Percentiles rank a stretch among this genome's conserved stretches.
phyloP scores from a whole-genome alignment of 2,888 invertebrate genomes.

The Aphodius sticticus region DNA sequence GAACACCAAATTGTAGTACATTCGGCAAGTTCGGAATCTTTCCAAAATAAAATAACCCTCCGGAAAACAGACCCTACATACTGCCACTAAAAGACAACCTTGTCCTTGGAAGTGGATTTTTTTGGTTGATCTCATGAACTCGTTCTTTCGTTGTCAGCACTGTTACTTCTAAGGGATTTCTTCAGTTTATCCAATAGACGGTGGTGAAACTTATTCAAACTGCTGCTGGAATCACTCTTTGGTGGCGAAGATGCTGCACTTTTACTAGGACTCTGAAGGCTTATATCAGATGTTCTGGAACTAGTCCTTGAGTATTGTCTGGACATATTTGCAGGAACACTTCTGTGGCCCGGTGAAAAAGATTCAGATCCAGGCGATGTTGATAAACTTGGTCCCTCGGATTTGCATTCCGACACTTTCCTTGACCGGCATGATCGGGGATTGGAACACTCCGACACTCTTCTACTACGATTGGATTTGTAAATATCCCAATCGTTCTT shows the following conservation, averaged over 20 bases:
- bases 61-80: not conserved
- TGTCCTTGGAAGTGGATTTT: constrained; percentile 22
- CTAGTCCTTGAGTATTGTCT: constrained; percentile 69
- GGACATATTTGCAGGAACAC: constrained; percentile 71
- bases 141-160: constrained; percentile 63
- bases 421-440: constrained; percentile 69
- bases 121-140: constrained; percentile 62
- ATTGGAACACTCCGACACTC: constrained; percentile 78
- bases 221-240: constrained; percentile 65
- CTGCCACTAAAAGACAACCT: not conserved
- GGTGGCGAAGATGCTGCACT: constrained; percentile 73
- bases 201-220: constrained; percentile 81
- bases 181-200: constrained; percentile 81
- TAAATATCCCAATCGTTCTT: constrained; percentile 95
- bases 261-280: constrained; percentile 72
- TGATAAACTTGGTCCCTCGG: constrained; percentile 76
- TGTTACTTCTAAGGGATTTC: constrained; percentile 70
- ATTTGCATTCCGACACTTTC: constrained; percentile 79
- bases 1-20: constrained; percentile 22
- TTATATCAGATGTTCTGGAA: constrained; percentile 69
- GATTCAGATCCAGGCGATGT: constrained; percentile 70
- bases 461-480: constrained; percentile 80
- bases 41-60: not conserved
- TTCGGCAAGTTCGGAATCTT: not conserved
- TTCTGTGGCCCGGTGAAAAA: constrained; percentile 69